Evolutionary conservation across 2,113 vertebrate species (phyloP).

Genomic region (Sardina pilchardus): DNA sequence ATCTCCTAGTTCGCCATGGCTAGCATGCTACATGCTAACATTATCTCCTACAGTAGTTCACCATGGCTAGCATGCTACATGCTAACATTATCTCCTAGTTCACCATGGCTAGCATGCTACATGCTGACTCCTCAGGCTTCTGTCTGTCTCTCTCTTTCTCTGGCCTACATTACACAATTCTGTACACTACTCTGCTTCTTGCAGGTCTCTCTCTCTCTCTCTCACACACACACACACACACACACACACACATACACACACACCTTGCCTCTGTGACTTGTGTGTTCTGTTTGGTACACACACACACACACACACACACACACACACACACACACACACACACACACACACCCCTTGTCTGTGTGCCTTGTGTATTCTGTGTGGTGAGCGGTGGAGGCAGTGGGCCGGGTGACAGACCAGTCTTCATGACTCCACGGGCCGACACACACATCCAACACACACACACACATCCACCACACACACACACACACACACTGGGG

Average conservation of each 20-base stretch:
- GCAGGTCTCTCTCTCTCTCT: background rate
- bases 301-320: background rate
- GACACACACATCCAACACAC: constrained; percentile 55
- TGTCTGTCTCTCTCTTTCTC: background rate
- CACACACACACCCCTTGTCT: background rate
- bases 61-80: no score
- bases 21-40: no score
- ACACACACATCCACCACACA: constrained; percentile 56
- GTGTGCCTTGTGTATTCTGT: background rate
- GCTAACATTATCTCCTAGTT: no score
- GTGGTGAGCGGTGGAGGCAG: constrained; percentile 46
- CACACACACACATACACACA: background rate
- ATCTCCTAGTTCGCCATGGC: no score
- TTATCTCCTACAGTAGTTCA: no score
- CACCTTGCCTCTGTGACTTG: background rate
- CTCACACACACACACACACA: no score
- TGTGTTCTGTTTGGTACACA: background rate
- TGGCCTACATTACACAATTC: background rate
- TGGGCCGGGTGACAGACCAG: constrained; percentile 61
- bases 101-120: no score
- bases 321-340: background rate
- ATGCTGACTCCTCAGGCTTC: background rate
- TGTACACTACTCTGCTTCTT: background rate
- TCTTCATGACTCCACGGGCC: constrained; percentile 51
- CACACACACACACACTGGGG: constrained; percentile 54